Evolutionary conservation across 2,113 vertebrate genomes (phyloP).

Genomic region (Rhizomys pruinosus): DNA sequence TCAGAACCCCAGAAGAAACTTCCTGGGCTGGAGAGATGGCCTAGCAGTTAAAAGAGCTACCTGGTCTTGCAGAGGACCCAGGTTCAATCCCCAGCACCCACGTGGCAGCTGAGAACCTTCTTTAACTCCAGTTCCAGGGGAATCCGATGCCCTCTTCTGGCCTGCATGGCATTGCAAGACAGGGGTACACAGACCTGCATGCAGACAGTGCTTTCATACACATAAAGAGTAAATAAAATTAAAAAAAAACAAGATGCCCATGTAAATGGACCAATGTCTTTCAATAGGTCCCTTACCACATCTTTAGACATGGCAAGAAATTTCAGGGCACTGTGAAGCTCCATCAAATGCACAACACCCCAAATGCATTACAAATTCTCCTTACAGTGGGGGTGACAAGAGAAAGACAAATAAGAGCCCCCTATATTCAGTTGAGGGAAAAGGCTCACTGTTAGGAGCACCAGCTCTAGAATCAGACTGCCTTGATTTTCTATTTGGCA

Average conservation of each 20-base stretch:
- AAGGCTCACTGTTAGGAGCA: neutral
- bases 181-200: too few relatives aligned
- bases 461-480: neutral
- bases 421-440: neutral
- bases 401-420: neutral
- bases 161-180: too few relatives aligned
- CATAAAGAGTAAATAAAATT: too few relatives aligned
- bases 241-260: too few relatives aligned
- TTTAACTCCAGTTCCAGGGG: too few relatives aligned
- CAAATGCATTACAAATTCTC: neutral
- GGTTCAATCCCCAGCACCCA: too few relatives aligned
- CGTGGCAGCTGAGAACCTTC: too few relatives aligned
- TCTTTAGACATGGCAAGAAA: neutral
- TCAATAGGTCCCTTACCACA: neutral
- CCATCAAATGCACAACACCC: neutral
- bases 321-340: neutral
- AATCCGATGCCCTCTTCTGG: too few relatives aligned
- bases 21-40: too few relatives aligned
- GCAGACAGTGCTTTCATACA: too few relatives aligned
- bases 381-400: neutral
- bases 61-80: too few relatives aligned
- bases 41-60: too few relatives aligned
- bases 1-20: conserved; percentile 94
- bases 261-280: neutral
- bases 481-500: neutral